These are phyloP conservation scores for Leptothorax acervorum DNA, from an alignment of 2,888 invertebrate species.

Conservation along the genomic window DNA sequence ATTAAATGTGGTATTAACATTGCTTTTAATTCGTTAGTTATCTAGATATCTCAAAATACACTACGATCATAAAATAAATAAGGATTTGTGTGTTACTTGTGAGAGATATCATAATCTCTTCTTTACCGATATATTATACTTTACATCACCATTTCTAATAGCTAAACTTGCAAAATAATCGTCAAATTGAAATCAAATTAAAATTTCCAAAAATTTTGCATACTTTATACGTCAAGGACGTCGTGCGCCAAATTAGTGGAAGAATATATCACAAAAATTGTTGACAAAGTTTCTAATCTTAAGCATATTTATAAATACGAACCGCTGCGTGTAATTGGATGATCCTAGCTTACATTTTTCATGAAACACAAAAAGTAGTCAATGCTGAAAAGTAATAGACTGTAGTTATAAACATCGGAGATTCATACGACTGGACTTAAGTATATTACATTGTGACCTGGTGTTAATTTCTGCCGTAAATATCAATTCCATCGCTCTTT, in stretches of 20 bases:
- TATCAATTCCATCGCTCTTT: neutral
- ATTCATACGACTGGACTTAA: neutral
- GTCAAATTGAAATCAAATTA: conserved; percentile 6
- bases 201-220: conserved; percentile 14
- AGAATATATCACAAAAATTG: neutral
- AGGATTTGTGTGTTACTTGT: conserved; percentile 37
- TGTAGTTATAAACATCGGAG: neutral
- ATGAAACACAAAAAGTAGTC: neutral
- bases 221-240: neutral
- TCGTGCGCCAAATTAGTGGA: neutral
- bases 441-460: neutral
- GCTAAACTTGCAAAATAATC: conserved; percentile 29
- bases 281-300: neutral
- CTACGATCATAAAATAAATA: conserved; percentile 60
- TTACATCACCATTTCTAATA: conserved; percentile 16
- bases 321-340: neutral
- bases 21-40: conserved; percentile 74
- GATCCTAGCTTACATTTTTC: neutral
- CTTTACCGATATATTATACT: conserved; percentile 28
- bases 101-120: conserved; percentile 52
- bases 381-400: neutral
- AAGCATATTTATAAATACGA: conserved; percentile 7
- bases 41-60: conserved; percentile 62
- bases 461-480: conserved; percentile 17
- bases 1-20: conserved; percentile 70